These are phyloP conservation scores for Drosophila kikkawai DNA, from an alignment of 1,140 invertebrate genomes.

Conservation along the genomic window DNA sequence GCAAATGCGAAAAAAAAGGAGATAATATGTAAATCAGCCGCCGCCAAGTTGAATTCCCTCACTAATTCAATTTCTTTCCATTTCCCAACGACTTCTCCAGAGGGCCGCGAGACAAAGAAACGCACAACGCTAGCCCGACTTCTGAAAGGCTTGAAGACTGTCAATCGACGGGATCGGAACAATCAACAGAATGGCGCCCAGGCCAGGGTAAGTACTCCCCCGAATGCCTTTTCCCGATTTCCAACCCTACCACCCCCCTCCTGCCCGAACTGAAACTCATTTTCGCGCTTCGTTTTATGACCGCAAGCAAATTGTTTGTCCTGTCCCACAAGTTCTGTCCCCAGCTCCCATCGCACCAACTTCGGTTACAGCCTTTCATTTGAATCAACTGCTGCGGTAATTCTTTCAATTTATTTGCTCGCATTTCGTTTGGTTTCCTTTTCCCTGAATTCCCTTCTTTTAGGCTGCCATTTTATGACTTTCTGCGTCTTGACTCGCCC, in stretches of 20 bases:
- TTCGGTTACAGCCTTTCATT: constrained; percentile 58
- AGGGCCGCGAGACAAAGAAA: constrained; percentile 84
- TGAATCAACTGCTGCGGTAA: constrained; percentile 83
- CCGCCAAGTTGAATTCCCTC: constrained; percentile 36
- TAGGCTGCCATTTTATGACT: constrained; percentile 59
- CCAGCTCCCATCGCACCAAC: constrained; percentile 23
- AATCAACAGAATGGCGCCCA: constrained; percentile 83
- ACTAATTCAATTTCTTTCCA: constrained; percentile 51
- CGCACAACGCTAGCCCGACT: constrained; percentile 84
- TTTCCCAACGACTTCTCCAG: constrained; percentile 35
- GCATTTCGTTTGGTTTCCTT: constrained; percentile 58
- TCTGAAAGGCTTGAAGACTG: constrained; percentile 85
- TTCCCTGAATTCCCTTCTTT: constrained; percentile 16
- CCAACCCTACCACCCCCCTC: background rate
- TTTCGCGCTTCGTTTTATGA: constrained; percentile 79
- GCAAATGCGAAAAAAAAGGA: constrained; percentile 11
- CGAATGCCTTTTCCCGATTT: constrained; percentile 1
- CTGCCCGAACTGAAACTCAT: constrained; percentile 55
- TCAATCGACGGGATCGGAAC: constrained; percentile 85
- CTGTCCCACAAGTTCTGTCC: constrained; percentile 46
- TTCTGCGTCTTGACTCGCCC: constrained; percentile 56
- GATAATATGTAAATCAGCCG: constrained; percentile 27
- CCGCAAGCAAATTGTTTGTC: constrained; percentile 83
- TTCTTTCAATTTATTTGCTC: constrained; percentile 83
- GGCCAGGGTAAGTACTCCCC: constrained; percentile 78